These are phyloP conservation scores for Crypturellus tataupa DNA, from an alignment of 2,797 vertebrate species.

Conservation along the genomic window DNA sequence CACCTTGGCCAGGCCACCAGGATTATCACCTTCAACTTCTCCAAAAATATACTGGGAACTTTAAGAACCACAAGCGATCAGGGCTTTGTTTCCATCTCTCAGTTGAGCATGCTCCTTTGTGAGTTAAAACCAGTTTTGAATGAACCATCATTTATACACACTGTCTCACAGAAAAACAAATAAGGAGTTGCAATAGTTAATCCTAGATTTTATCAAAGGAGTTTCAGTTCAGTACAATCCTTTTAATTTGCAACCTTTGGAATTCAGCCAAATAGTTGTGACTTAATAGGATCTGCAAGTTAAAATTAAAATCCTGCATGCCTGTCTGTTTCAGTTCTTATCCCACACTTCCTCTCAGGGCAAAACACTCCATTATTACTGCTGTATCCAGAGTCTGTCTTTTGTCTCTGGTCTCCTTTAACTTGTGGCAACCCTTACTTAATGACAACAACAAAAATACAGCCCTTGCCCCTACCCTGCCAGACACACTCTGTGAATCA, in stretches of 20 bases:
- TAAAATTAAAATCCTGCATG: constrained; percentile 50
- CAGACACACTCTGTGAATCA: background rate
- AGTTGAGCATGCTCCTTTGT: background rate
- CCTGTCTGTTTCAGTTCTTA: constrained; percentile 7
- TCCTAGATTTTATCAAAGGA: background rate
- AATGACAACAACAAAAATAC: background rate
- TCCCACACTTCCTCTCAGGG: background rate
- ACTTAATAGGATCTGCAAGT: constrained; percentile 39
- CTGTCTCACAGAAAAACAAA: background rate
- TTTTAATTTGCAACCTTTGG: constrained; percentile 19
- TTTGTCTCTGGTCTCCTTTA: background rate
- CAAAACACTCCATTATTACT: background rate
- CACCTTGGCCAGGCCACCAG: background rate
- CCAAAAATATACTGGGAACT: background rate
- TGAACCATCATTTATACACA: background rate
- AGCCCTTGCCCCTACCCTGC: no score
- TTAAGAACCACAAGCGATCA: background rate
- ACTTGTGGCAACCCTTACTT: background rate
- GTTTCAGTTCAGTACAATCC: background rate
- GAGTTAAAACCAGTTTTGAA: background rate
- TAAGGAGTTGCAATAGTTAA: background rate
- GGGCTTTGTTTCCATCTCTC: background rate
- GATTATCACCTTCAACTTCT: constrained; percentile 34
- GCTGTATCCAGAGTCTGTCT: background rate
- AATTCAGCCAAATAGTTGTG: constrained; percentile 17